phyloP scores from a whole-genome alignment of 1,140 invertebrate genomes.

The Cydia splendana region DNA sequence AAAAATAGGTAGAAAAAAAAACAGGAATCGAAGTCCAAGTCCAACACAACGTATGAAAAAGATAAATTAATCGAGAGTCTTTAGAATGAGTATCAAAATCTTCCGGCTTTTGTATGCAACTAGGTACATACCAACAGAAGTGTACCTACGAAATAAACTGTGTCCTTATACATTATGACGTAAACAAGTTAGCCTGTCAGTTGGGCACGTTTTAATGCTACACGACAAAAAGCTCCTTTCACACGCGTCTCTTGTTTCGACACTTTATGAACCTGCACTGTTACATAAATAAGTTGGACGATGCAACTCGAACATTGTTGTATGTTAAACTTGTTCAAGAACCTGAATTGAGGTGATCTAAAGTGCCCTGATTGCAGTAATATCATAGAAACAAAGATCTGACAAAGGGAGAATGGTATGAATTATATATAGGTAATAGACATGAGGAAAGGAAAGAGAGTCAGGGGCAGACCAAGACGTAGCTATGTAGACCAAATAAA shows the following conservation, averaged over 20 bases:
- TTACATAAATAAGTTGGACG: conserved; percentile 47
- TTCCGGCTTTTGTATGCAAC: too few species aligned
- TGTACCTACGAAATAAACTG: background rate
- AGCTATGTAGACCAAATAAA: too few species aligned
- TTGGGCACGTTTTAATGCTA: conserved; percentile 18
- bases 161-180: conserved; percentile 17
- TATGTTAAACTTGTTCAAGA: conserved; percentile 23
- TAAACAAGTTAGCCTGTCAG: conserved; percentile 6
- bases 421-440: too few species aligned
- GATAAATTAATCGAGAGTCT: too few species aligned
- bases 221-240: conserved; percentile 32
- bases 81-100: too few species aligned
- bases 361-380: background rate
- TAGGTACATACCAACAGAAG: background rate
- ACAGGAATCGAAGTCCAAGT: too few species aligned
- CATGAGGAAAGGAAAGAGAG: too few species aligned
- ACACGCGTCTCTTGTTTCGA: conserved; percentile 35
- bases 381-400: background rate
- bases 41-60: too few species aligned
- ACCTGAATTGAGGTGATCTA: conserved; percentile 15
- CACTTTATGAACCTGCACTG: conserved; percentile 38
- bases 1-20: too few species aligned
- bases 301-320: conserved; percentile 22
- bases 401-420: background rate
- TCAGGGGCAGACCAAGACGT: too few species aligned